phyloP scores from a whole-genome alignment of 1,140 invertebrate genomes.

The Microplitis demolitor region DNA sequence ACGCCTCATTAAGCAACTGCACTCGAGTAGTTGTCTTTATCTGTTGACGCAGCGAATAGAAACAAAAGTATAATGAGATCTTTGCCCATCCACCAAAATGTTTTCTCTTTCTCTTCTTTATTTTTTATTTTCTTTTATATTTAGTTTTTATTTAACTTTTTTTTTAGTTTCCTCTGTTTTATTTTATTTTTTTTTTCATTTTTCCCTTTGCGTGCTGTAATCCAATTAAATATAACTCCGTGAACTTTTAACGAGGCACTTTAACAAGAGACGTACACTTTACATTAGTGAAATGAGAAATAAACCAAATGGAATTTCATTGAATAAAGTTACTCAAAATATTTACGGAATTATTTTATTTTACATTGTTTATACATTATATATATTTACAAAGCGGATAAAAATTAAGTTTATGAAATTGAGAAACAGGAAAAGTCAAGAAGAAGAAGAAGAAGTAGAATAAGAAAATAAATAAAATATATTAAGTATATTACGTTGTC shows the following conservation, averaged over 20 bases:
- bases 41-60: background rate
- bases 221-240: conserved; percentile 20
- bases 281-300: background rate
- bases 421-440: background rate
- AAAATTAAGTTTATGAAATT: background rate
- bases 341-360: background rate
- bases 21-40: conserved; percentile 13
- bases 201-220: conserved; percentile 9
- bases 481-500: too few species aligned
- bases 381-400: background rate
- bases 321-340: background rate
- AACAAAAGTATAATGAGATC: conserved; percentile 3
- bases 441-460: too few species aligned
- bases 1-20: conserved; percentile 16
- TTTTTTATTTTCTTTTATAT: background rate
- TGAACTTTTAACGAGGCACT: conserved; percentile 19
- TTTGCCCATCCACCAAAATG: background rate
- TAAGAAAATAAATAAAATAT: too few species aligned
- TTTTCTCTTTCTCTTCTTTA: background rate
- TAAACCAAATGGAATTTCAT: background rate
- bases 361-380: background rate
- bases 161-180: background rate
- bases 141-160: background rate
- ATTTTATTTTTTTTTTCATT: background rate
- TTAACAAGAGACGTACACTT: background rate